phyloP scores from a whole-genome alignment of 2,797 vertebrate genomes.

The Psittacula derbiana region DNA sequence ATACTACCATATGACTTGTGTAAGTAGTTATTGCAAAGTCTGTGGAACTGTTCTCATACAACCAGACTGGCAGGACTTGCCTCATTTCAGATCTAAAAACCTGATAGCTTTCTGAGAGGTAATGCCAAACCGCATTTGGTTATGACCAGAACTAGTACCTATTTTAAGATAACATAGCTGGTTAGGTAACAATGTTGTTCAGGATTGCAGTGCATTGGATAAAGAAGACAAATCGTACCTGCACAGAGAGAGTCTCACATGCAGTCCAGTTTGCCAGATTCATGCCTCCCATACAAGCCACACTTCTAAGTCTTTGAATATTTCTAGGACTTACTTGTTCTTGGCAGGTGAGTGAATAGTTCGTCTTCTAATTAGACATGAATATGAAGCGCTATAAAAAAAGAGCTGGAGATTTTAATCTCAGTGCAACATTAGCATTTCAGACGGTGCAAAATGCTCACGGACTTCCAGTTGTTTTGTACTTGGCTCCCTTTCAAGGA shows the following conservation, averaged over 20 bases:
- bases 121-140: neutral
- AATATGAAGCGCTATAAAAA: neutral
- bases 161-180: neutral
- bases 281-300: neutral
- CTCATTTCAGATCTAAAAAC: neutral
- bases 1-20: neutral
- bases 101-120: neutral
- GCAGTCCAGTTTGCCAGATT: neutral
- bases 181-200: neutral
- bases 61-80: neutral
- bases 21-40: neutral
- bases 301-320: neutral
- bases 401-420: neutral
- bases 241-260: neutral
- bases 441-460: neutral
- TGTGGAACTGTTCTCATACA: neutral
- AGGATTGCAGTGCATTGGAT: neutral
- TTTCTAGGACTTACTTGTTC: neutral
- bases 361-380: neutral
- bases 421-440: neutral
- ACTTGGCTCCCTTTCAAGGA: neutral
- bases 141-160: neutral
- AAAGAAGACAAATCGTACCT: neutral
- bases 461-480: neutral
- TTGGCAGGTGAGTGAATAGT: neutral